Percentiles rank a stretch among this genome's conserved stretches.
phyloP scores from a whole-genome alignment of 1,140 invertebrate species.

The Helicorthomorpha holstii region DNA sequence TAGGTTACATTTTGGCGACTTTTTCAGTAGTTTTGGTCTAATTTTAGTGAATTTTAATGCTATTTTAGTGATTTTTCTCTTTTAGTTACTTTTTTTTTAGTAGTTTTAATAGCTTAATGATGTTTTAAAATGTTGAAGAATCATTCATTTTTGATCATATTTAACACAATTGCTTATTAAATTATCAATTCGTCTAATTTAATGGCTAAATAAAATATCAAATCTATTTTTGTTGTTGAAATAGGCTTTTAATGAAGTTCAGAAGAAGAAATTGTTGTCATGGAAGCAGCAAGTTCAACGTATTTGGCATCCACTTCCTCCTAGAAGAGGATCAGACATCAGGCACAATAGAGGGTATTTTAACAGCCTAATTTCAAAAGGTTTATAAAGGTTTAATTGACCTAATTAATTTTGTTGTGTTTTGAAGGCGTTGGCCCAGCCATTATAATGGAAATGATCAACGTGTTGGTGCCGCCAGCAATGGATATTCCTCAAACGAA shows the following conservation, averaged over 20 bases:
- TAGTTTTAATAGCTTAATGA: no score
- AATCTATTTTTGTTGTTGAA: neutral
- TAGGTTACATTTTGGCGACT: no score
- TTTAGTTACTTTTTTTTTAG: no score
- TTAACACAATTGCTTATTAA: no score
- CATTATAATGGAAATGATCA: neutral
- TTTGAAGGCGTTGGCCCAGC: neutral
- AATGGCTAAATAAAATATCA: slow-evolving; percentile 4
- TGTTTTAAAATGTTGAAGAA: no score
- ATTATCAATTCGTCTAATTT: no score
- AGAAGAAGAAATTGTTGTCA: slow-evolving; percentile 45
- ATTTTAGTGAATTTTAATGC: no score
- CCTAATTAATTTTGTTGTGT: neutral
- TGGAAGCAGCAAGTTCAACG: slow-evolving; percentile 41
- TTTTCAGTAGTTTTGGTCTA: no score
- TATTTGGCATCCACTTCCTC: slow-evolving; percentile 20
- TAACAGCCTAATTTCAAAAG: no score
- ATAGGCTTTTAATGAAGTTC: slow-evolving; percentile 43
- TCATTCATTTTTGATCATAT: no score
- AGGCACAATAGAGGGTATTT: slow-evolving; percentile 14
- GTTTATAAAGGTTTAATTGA: no score
- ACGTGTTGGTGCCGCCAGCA: neutral
- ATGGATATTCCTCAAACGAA: neutral
- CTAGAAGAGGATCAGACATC: slow-evolving; percentile 14
- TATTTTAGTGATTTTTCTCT: no score